Evolutionary conservation across 2,888 invertebrate genomes (phyloP), one percentile per base, ranked within the genome.

Genomic region (Lymantria dispar): DNA sequence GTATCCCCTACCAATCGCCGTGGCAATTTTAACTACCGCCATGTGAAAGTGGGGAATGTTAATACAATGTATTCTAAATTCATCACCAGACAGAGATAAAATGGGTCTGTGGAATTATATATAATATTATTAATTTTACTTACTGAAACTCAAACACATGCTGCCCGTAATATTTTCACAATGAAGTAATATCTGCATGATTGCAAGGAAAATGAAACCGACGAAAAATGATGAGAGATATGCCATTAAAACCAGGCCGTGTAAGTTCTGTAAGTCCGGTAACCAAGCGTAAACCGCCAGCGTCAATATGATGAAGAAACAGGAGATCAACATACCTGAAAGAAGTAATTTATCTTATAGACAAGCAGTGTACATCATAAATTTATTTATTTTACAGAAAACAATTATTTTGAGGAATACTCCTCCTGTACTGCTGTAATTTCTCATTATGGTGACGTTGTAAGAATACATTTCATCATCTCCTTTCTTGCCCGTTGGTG

Each of bases 181-280:
- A 8, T 69, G 40, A 3, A 87, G 64, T 42, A 86, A 58, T 9
- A 87, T 80, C 68, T 93, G 92, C 70, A 93, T 91, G 13, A 89
- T 76, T 5, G 93, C 92, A 47, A 95, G 75, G 50, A 92, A 85
- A 0, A 91, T 65, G 75, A 95, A 96, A 0, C 93, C 94, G 0
- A 93, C 77, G 58, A 94, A 87, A 30, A 96, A 85, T 15, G 94
- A 92, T n/a, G 93, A 75, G 0, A 96, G 93, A 73, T 96, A 96
- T 48, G 94, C 94, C 91, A 96, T 95, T 46, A 96, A 83, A 0
- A 95, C 94, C 70, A 94, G 93, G 8, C 95, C 95, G 60, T 96
- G 95, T 5, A 96, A 90, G 75, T 95, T 96, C 30, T 94, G 86
- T 7, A 95, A 82, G 60, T 96, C 95, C 0, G 95, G 95, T 46